Percentiles rank a stretch among this genome's conserved stretches.
These are phyloP conservation scores for Burhinus oedicnemus DNA, from an alignment of 2,113 vertebrate species.

Conservation along the genomic window DNA sequence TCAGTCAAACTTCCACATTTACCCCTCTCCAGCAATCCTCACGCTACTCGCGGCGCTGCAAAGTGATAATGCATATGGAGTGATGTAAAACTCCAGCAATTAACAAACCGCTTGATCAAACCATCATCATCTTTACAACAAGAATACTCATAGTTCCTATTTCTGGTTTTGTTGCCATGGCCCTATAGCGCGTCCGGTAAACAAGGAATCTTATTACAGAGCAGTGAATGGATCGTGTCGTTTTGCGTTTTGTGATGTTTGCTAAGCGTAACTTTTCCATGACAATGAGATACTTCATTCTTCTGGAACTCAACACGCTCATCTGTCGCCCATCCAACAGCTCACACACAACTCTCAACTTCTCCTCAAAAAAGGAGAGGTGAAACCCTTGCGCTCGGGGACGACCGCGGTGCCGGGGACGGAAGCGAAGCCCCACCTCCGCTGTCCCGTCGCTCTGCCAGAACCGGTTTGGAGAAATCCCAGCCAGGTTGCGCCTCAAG, in stretches of 20 bases:
- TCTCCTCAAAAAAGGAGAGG: neutral
- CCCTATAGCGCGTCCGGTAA: slow-evolving; percentile 20
- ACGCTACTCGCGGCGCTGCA: neutral
- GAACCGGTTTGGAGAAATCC: no score
- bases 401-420: neutral
- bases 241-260: slow-evolving; percentile 57
- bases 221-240: neutral
- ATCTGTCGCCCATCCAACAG: neutral
- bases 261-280: slow-evolving; percentile 52
- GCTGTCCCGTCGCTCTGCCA: neutral
- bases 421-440: neutral
- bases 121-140: slow-evolving; percentile 33
- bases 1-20: neutral
- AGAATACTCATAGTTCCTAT: slow-evolving; percentile 41
- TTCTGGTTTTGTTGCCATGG: slow-evolving; percentile 55
- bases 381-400: neutral
- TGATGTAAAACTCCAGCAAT: neutral
- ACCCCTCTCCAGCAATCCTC: neutral
- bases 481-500: neutral
- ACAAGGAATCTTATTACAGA: slow-evolving; percentile 61
- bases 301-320: neutral
- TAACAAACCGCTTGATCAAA: slow-evolving; percentile 6
- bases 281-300: slow-evolving; percentile 29
- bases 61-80: neutral
- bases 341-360: neutral